Evolutionary conservation across 2,797 vertebrate genomes (phyloP).

Genomic region (Kryptolebias ocellatus): DNA sequence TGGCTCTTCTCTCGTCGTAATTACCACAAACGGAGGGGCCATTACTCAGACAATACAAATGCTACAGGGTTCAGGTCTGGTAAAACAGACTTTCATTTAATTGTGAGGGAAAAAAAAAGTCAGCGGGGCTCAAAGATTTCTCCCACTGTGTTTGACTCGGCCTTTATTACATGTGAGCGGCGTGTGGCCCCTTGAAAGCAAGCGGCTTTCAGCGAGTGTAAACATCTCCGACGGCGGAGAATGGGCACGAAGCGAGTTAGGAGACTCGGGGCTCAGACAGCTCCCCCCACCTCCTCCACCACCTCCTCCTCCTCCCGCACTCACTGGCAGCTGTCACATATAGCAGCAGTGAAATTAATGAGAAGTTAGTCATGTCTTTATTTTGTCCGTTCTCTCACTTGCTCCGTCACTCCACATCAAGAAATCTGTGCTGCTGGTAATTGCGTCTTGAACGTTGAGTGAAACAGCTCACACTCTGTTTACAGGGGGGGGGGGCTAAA

Average conservation of each 20-base stretch:
- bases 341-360: constrained; percentile 64
- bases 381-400: constrained; percentile 63
- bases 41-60: constrained; percentile 11
- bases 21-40: constrained; percentile 30
- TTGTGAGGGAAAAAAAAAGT: constrained; percentile 49
- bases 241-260: constrained; percentile 34
- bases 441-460: constrained; percentile 62
- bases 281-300: neutral
- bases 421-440: constrained; percentile 64
- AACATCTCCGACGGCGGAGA: constrained; percentile 56
- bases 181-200: constrained; percentile 61
- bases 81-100: constrained; percentile 54
- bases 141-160: constrained; percentile 47
- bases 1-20: constrained; percentile 35
- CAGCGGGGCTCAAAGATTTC: constrained; percentile 51
- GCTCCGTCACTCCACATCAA: constrained; percentile 57
- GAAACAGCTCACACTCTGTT: constrained; percentile 55
- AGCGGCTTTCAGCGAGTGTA: constrained; percentile 54
- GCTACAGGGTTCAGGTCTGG: constrained; percentile 20
- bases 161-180: constrained; percentile 59
- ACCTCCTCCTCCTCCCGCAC: constrained; percentile 21
- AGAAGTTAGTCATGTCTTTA: constrained; percentile 67
- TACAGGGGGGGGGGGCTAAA: constrained; percentile 46
- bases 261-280: constrained; percentile 45
- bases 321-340: constrained; percentile 62